These are phyloP conservation scores for Teleiodes luculella DNA, from an alignment of 2,888 invertebrate genomes.

Conservation along the genomic window DNA sequence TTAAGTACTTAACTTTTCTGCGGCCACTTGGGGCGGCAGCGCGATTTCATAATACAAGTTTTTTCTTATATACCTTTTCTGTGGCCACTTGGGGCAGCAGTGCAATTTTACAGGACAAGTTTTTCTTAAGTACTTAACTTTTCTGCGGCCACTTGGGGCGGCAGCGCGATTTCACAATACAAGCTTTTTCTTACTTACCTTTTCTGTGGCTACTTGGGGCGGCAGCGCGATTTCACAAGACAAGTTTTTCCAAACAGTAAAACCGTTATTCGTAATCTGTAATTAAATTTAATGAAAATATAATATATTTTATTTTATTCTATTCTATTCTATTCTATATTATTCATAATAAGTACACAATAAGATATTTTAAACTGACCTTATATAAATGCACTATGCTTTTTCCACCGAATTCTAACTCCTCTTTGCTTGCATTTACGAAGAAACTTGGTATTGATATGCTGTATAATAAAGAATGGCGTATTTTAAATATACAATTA, in stretches of 20 bases:
- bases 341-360: not conserved
- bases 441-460: not conserved
- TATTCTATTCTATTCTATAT: no score
- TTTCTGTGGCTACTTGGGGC: no score
- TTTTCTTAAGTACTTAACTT: not conserved
- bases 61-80: no score
- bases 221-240: not conserved
- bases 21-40: not conserved
- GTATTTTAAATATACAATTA: not conserved
- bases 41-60: no score
- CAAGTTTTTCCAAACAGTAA: conserved; percentile 1
- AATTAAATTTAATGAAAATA: no score
- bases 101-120: no score
- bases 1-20: not conserved
- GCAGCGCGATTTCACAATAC: no score
- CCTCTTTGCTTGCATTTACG: not conserved
- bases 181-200: no score
- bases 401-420: not conserved
- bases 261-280: conserved; percentile 1
- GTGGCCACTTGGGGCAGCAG: no score
- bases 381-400: not conserved
- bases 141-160: not conserved
- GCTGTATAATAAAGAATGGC: not conserved
- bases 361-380: not conserved
- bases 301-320: no score